These are phyloP conservation scores for Belgica antarctica DNA, from an alignment of 2,888 invertebrate species.

Conservation along the genomic window DNA sequence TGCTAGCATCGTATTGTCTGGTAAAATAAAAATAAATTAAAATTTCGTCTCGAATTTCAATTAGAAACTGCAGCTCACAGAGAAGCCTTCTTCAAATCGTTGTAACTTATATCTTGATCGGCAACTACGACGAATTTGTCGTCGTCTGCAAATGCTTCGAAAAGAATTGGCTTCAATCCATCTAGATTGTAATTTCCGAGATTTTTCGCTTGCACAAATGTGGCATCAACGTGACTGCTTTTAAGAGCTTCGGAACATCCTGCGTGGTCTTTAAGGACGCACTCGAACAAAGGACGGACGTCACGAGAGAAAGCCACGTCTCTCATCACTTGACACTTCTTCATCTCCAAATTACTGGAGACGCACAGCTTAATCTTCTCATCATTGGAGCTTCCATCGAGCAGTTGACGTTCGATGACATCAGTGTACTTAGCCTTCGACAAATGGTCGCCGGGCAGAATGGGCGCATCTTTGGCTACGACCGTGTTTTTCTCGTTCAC, in stretches of 20 bases:
- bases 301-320: slow-evolving; percentile 74
- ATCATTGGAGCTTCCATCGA: slow-evolving; percentile 22
- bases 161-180: slow-evolving; percentile 51
- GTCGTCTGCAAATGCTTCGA: slow-evolving; percentile 49
- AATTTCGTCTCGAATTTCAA: neutral
- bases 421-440: slow-evolving; percentile 66
- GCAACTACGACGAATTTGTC: slow-evolving; percentile 52
- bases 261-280: slow-evolving; percentile 64
- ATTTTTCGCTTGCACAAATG: slow-evolving; percentile 45
- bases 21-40: neutral
- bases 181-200: slow-evolving; percentile 48
- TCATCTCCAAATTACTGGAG: slow-evolving; percentile 63
- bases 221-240: neutral
- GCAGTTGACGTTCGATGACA: slow-evolving; percentile 64
- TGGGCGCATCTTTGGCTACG: slow-evolving; percentile 57
- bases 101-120: slow-evolving; percentile 49
- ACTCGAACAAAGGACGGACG: slow-evolving; percentile 76
- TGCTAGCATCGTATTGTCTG: slow-evolving; percentile 50
- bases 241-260: slow-evolving; percentile 50
- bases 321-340: slow-evolving; percentile 72
- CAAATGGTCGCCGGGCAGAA: slow-evolving; percentile 62
- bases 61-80: slow-evolving; percentile 49
- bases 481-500: slow-evolving; percentile 44
- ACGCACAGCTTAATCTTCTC: slow-evolving; percentile 59
- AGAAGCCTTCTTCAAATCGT: slow-evolving; percentile 49